Evolutionary conservation across 2,797 vertebrate species (phyloP).

Genomic region (Gobio occitaniae): DNA sequence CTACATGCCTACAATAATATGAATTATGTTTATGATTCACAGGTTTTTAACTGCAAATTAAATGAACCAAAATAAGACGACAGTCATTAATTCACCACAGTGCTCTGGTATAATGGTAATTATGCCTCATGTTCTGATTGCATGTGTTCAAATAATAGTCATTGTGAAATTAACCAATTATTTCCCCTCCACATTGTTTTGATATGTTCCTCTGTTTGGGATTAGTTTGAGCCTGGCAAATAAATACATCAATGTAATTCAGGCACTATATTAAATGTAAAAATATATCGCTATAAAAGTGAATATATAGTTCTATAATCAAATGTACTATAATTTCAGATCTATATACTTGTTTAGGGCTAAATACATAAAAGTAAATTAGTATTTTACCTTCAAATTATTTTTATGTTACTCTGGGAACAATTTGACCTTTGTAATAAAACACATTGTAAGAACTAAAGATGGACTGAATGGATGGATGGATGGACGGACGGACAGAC

Average conservation of each 20-base stretch:
- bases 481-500: no score
- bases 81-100: slow-evolving; percentile 14
- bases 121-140: slow-evolving; percentile 3
- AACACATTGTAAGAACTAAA: no score
- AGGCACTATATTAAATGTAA: neutral
- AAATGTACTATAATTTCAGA: neutral
- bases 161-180: neutral
- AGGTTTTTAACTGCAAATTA: neutral
- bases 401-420: neutral
- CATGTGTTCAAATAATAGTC: neutral
- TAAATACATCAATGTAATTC: neutral
- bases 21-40: neutral
- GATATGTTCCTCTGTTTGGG: neutral
- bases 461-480: no score
- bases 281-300: neutral
- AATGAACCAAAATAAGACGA: neutral
- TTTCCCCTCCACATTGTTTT: neutral
- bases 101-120: neutral
- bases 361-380: neutral
- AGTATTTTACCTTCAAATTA: neutral
- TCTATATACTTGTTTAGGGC: neutral
- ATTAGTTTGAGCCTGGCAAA: neutral
- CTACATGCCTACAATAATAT: no score
- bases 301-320: neutral
- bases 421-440: neutral